Evolutionary conservation across 2,888 invertebrate species (phyloP).

Genomic region (Drepana falcataria): DNA sequence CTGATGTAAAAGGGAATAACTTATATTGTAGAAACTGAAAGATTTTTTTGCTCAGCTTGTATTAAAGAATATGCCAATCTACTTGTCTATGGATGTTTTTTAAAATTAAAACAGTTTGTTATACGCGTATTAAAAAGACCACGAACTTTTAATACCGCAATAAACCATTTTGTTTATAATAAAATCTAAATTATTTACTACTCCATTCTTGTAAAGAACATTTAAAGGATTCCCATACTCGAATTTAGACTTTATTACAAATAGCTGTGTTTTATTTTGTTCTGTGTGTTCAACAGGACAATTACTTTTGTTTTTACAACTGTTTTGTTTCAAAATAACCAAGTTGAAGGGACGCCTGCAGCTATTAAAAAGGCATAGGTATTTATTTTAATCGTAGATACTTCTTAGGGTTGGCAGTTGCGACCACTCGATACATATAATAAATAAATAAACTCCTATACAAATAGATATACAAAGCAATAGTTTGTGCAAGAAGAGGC

Average conservation of each 20-base stretch:
- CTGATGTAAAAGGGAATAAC: no score
- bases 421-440: no score
- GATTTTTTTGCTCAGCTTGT: no score
- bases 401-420: constrained; percentile 18
- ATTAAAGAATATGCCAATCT: no score
- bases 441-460: no score
- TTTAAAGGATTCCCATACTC: not conserved
- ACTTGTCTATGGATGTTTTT: no score
- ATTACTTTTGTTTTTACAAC: constrained; percentile 23
- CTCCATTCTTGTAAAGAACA: not conserved
- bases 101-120: no score
- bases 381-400: constrained; percentile 48
- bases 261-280: not conserved
- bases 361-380: constrained; percentile 41
- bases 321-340: constrained; percentile 52
- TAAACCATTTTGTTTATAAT: constrained; percentile 1
- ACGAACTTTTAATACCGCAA: not conserved
- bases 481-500: no score
- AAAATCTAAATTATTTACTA: constrained; percentile 1
- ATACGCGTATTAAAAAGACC: no score
- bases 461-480: no score
- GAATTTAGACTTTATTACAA: not conserved
- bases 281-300: constrained; percentile 4
- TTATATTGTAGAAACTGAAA: no score
- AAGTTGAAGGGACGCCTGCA: constrained; percentile 32